Percentiles rank a stretch among this genome's conserved stretches.
Evolutionary conservation across 2,888 invertebrate genomes (phyloP).

Genomic region (Nomada goodeniana): DNA sequence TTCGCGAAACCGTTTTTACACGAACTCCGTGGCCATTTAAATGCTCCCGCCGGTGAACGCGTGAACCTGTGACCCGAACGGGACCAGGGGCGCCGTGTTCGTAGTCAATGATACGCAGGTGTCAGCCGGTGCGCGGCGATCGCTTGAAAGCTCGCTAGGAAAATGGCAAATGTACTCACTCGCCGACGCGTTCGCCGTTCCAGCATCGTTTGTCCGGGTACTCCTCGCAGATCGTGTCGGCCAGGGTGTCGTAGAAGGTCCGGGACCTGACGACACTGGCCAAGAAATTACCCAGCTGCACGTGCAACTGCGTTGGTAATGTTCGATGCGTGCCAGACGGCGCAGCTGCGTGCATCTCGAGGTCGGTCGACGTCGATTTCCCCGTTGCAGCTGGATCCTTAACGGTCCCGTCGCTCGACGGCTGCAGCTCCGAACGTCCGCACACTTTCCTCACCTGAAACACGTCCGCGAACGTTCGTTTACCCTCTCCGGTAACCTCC

Average conservation of each 20-base stretch:
- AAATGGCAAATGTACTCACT: conserved; percentile 86
- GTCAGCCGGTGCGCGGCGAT: not conserved
- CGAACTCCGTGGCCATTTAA: conserved; percentile 28
- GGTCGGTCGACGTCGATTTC: conserved; percentile 51
- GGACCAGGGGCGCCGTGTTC: not conserved
- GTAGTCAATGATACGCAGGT: not conserved
- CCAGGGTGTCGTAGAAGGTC: conserved; percentile 93
- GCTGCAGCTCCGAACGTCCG: conserved; percentile 78
- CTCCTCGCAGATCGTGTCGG: conserved; percentile 92
- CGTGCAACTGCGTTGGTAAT: conserved; percentile 82
- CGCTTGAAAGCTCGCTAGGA: not conserved
- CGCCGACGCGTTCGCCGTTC: conserved; percentile 92
- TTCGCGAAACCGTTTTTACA: conserved; percentile 15
- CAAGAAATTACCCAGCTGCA: conserved; percentile 82
- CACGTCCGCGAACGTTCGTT: conserved; percentile 7
- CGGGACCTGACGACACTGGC: conserved; percentile 86
- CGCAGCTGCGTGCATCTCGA: conserved; percentile 65
- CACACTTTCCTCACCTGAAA: conserved; percentile 81
- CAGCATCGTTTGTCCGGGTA: conserved; percentile 90
- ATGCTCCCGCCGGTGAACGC: conserved; percentile 18
- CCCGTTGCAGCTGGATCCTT: conserved; percentile 56
- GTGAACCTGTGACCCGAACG: not conserved
- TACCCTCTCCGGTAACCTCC: not conserved
- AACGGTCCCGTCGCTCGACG: conserved; percentile 53
- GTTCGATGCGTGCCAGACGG: conserved; percentile 53